Base-by-base conservation (phyloP, 1,140 invertebrate species). In the Hylaeus anthracinus region DNA sequence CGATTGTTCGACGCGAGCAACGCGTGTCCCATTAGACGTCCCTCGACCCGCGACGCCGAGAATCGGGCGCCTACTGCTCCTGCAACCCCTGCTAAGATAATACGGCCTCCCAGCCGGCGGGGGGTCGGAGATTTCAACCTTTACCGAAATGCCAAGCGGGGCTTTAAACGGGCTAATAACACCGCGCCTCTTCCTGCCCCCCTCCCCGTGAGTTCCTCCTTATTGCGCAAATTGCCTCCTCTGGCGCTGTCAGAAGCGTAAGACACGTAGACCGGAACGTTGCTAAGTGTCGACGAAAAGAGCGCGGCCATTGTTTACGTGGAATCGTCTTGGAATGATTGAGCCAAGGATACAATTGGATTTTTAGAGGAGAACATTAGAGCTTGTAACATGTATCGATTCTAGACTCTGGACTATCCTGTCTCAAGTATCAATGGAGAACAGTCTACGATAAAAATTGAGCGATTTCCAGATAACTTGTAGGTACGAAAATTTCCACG, bases 131-230 rank as follows among this genome's bases (percentile, higher is more conserved):
- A 88, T 90, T 90, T 91, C 88, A 88, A 92, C 91, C 91, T 92
- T 92, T 92, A 87, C 80, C 89, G 84, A 92, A 92, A 93, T 92
- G 90, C 90, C 92, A 92, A 89, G 71, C 88, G 89, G 88, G 89
- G 84, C 90, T 88, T 88, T 92, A 90, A 92, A 90, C 86, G 81
- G 89, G 89, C 88, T 92, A 92, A 92, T 92, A 90, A 87, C 84
- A 71, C 45, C 60, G 81, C 61, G 58, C 51, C 39, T 45, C 56
- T 53, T 82, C 76, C 85, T 71, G 2, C 80, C 78, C 76, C 58
- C 63, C 55, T 48, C 69, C 63, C 53, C 75, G n/a, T 73, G 84
- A 75, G 81, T 86, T 79, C 61, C 67, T 83, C 76, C 76, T 85
- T 80, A 56, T 58, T 63, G 76, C 82, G 53, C 85, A 86, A 86